phyloP scores from a whole-genome alignment of 2,113 vertebrate species.

The Pomatorhinus ruficollis region DNA sequence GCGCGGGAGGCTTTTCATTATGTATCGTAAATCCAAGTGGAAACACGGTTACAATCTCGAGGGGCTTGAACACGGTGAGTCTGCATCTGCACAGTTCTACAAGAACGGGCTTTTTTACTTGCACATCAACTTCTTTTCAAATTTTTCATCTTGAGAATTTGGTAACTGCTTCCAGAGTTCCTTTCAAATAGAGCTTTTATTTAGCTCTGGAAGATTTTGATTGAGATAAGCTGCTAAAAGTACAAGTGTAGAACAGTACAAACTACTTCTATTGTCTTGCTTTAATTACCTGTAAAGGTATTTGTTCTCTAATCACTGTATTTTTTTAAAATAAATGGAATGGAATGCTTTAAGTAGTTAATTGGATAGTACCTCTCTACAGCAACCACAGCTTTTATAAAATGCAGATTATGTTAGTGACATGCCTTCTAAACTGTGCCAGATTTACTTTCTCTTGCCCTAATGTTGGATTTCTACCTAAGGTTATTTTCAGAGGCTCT shows the following conservation, averaged over 20 bases:
- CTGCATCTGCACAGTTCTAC: background rate
- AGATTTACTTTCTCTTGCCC: background rate
- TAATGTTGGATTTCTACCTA: background rate
- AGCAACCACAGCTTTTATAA: background rate
- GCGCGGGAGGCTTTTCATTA: background rate
- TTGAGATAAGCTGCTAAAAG: background rate
- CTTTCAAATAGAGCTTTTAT: background rate
- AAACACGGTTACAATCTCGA: slow-evolving; percentile 19
- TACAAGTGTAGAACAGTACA: background rate
- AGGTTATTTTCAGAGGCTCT: background rate
- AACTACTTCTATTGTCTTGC: background rate
- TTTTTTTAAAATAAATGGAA: background rate
- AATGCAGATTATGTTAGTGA: background rate
- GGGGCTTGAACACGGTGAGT: slow-evolving; percentile 27
- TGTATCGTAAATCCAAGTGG: slow-evolving; percentile 62
- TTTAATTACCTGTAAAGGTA: background rate
- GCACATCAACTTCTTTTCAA: background rate
- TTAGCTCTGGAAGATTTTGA: background rate
- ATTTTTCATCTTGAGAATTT: background rate
- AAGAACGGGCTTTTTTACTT: background rate
- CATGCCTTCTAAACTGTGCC: background rate
- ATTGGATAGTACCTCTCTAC: background rate
- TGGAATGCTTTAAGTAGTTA: background rate
- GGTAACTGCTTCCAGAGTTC: background rate
- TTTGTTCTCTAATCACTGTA: background rate